Percentiles rank a stretch among this genome's conserved stretches.
These are phyloP conservation scores for Parnassius apollo DNA, from an alignment of 2,888 invertebrate species.

Conservation along the genomic window DNA sequence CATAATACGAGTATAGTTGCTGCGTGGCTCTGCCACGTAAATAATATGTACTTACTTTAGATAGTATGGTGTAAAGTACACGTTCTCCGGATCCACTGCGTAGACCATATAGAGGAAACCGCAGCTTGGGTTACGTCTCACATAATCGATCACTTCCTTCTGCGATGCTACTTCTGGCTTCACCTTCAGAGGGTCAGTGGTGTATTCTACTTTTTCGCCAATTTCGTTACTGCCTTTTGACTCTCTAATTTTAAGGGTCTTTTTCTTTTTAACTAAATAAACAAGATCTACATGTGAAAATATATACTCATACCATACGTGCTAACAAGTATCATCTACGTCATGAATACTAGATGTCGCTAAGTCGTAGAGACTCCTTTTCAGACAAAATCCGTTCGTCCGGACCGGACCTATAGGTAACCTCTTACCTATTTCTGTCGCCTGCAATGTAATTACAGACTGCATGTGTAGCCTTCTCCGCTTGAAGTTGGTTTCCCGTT, in stretches of 20 bases:
- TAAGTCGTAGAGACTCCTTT: too few relatives aligned
- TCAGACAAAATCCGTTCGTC: too few relatives aligned
- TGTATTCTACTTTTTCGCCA: constrained; percentile 32
- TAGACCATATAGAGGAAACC: constrained; percentile 90
- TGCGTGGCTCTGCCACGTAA: too few relatives aligned
- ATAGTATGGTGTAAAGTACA: constrained; percentile 88
- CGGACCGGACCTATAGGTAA: too few relatives aligned
- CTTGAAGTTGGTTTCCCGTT: too few relatives aligned
- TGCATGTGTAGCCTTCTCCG: too few relatives aligned
- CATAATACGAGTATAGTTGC: too few relatives aligned
- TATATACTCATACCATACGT: too few relatives aligned
- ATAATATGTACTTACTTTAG: constrained; percentile 76
- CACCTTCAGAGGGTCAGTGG: constrained; percentile 61
- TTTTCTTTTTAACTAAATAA: constrained; percentile 45
- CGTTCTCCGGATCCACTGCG: constrained; percentile 86
- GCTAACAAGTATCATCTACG: too few relatives aligned
- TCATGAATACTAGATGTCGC: too few relatives aligned
- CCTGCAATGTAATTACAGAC: too few relatives aligned
- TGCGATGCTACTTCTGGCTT: constrained; percentile 70
- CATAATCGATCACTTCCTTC: constrained; percentile 67
- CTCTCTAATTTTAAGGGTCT: constrained; percentile 49
- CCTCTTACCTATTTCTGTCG: too few relatives aligned
- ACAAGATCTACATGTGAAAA: not conserved
- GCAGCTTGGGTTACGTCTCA: constrained; percentile 79
- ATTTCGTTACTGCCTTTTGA: constrained; percentile 32